Percentiles rank a stretch among this genome's conserved stretches.
Evolutionary conservation across 2,888 invertebrate genomes (phyloP).

Genomic region (Sericinus montela): DNA sequence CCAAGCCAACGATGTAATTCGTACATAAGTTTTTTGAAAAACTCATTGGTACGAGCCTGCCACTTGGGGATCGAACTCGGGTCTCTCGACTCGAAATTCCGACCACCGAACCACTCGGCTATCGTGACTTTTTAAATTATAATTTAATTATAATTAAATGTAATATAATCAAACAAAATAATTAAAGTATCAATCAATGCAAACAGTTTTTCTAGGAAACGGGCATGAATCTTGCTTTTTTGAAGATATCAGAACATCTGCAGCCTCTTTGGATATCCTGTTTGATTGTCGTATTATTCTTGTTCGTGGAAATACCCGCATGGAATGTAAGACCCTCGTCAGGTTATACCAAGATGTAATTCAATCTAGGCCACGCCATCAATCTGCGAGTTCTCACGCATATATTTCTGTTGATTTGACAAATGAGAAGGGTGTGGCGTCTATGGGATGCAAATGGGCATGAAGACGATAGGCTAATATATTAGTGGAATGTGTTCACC

Average conservation of each 20-base stretch:
- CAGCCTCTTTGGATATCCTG: conserved; percentile 45
- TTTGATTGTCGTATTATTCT: conserved; percentile 63
- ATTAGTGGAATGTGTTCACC: conserved; percentile 43
- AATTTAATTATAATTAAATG: too few relatives aligned
- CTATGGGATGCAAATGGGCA: conserved; percentile 46
- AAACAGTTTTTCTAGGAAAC: too few relatives aligned
- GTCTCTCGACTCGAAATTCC: too few relatives aligned
- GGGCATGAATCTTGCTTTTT: too few relatives aligned
- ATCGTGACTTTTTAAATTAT: too few relatives aligned
- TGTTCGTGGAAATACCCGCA: conserved; percentile 56
- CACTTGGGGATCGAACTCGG: too few relatives aligned
- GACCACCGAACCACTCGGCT: too few relatives aligned
- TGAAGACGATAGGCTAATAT: conserved; percentile 42
- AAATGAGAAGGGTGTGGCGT: conserved; percentile 74
- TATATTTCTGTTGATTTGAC: conserved; percentile 79
- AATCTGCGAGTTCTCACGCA: conserved; percentile 76
- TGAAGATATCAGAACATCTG: conserved; percentile 24
- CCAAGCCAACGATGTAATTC: too few relatives aligned
- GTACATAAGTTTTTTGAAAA: too few relatives aligned
- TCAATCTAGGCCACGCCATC: conserved; percentile 76
- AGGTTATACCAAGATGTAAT: conserved; percentile 73
- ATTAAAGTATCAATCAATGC: too few relatives aligned
- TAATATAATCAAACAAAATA: too few relatives aligned
- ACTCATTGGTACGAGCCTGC: too few relatives aligned
- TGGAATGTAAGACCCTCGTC: conserved; percentile 73